Evolutionary conservation across 92 coral and sea anemone species (phyloP), one percentile per base, ranked within the genome.

Genomic region (Meandrina meandrites): DNA sequence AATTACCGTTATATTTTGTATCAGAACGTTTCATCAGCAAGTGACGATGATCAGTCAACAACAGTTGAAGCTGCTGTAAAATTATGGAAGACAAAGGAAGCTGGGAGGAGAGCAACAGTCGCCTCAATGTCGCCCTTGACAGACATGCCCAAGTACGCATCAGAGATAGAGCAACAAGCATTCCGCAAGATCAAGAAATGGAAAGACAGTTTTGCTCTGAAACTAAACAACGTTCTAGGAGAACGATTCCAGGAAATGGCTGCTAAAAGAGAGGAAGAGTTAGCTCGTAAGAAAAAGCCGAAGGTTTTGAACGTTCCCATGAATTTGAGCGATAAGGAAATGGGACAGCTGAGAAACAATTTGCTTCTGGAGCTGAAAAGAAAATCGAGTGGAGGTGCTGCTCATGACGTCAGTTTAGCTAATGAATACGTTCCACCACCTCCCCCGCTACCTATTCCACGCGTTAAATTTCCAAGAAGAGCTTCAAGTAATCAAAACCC

Each of bases 111-210:
- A 82, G 64, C 64, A 31, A 87, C 93, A 34, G 35, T 90, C 15
- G 88, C 85, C 76, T 77, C 88, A 60, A 21, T 8, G 1, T 78
- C 86, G 24, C 86, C 93, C 30, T 24, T 82, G 58, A 70, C 24
- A 3, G 93, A 90, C 48, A 76, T 62, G 54, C 66, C 93, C 5
- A 90, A 90, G 73, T 90, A 87, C 47, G 93, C 93, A 35, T 90
- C 93, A n/a, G 82, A 87, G n/a, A 85, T 90, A 48, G 93, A 90
- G 45, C 88, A 87, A 36, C 87, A 90, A 72, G 93, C 90, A 27
- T 86, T 90, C 78, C 71, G 84, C 35, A 90, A 79, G 48, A 90
- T 90, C 6, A 90, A 68, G 54, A 34, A 90, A 60, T 90, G 93
- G 93, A 90, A 90, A 48, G 75, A 81, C 22, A 81, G 75, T 27